These are phyloP conservation scores for Tetrao urogallus DNA, from an alignment of 2,113 vertebrate species.

Conservation along the genomic window DNA sequence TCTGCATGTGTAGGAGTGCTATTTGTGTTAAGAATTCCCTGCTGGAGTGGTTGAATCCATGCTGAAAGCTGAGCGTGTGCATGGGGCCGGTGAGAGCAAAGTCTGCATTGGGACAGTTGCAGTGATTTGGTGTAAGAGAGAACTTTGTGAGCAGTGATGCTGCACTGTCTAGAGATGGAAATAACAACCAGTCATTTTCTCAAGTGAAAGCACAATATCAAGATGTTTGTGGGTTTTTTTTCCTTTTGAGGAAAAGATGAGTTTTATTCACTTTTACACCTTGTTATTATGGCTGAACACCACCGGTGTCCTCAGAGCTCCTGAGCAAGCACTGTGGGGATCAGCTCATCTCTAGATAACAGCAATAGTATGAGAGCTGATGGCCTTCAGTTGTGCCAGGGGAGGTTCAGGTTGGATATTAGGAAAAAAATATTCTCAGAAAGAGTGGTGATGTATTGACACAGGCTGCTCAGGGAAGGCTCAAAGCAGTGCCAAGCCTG, in stretches of 20 bases:
- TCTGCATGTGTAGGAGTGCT: background rate
- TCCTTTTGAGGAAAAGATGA: background rate
- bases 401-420: no score
- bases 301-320: background rate
- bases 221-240: background rate
- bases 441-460: no score
- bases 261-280: background rate
- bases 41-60: background rate
- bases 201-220: background rate
- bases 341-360: no score
- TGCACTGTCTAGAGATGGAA: background rate
- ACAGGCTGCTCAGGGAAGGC: background rate
- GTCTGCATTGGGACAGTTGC: background rate
- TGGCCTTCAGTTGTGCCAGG: no score
- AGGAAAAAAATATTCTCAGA: no score
- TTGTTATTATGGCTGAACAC: background rate
- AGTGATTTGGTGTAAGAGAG: background rate
- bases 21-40: background rate
- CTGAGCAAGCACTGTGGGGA: rapidly evolving
- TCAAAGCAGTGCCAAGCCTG: background rate
- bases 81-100: background rate
- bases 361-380: no score
- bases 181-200: background rate
- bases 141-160: background rate
- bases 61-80: background rate